phyloP scores from a whole-genome alignment of 2,113 vertebrate genomes.

The Ceyx melanurus region DNA sequence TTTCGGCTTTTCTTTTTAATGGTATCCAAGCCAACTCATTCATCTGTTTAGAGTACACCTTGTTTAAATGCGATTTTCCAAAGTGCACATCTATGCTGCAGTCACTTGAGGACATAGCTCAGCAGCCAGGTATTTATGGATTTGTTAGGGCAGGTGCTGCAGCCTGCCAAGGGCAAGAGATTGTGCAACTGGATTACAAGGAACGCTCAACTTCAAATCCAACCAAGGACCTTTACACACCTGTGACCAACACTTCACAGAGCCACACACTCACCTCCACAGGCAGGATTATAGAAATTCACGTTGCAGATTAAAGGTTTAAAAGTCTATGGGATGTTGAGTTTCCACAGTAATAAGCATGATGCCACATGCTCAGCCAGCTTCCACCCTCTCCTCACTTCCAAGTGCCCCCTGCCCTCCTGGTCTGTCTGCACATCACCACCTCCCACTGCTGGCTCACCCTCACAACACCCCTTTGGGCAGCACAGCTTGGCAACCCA shows the following conservation, averaged over 20 bases:
- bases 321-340: not conserved
- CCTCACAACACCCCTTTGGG: not conserved
- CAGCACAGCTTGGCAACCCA: not conserved
- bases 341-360: not conserved
- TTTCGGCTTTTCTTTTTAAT: not conserved
- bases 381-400: not conserved
- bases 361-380: not conserved
- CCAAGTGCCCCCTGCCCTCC: not conserved
- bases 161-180: constrained; percentile 12
- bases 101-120: constrained; percentile 22
- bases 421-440: rapidly evolving
- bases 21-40: not conserved
- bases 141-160: constrained; percentile 5
- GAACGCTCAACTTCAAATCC: not conserved
- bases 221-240: constrained; percentile 7
- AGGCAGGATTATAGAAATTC: not conserved
- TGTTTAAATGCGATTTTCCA: not conserved
- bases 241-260: not conserved
- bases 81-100: not conserved
- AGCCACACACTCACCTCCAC: not conserved
- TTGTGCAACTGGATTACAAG: not conserved
- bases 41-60: not conserved
- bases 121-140: constrained; percentile 37
- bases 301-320: not conserved
- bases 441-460: not conserved